Base-by-base conservation (phyloP, 2,113 vertebrate species). In the Odontesthes bonariensis region DNA sequence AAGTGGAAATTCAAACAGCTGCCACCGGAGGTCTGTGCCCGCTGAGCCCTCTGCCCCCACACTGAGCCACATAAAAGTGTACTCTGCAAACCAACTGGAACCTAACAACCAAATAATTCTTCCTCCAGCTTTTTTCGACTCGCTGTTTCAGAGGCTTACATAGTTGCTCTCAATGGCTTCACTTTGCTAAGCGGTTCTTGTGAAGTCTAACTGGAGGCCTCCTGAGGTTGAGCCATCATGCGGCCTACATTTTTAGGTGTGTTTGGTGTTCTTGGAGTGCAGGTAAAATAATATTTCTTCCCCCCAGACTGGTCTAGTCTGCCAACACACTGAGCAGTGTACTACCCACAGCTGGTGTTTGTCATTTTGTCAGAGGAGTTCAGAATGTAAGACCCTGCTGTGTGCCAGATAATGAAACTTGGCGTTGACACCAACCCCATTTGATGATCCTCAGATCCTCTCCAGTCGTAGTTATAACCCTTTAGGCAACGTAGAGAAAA, bases 1-100 rank as follows among this genome's bases (percentile, higher is more conserved):
- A 31, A 58, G 83, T 86, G 84, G 61, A 73, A 89, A 81, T 75
- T 84, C 78, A 84, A 86, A 87, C 72, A 80, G 75, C 77, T 73
- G 57, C 73, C 59, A 70, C 47, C 60, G 71, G 83, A 81, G 81
- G 67, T 69, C 0, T 16, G 49, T 17, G 42, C 64, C 52, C 33
- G 20, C 84, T 53, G 27, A 64, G 60, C 23, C 46, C n/a, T 8
- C 64, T 61, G 16, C 83, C 84, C 73, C 69, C 77, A 40, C 69
- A 49, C 47, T 47, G 65, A 71, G 56, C 49, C 13, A 31, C 84
- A 77, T 46, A 33, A 42, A 74, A 72, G 73, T 55, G 77, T 83
- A 54, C 47, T 61, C 66, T 8, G 8, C 32, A 77, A 78, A 79
- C 31, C 66, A 63, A 59, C 73, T 31, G 67, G 55, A 80, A 70